Evolutionary conservation across 2,888 invertebrate genomes (phyloP), one percentile per base, ranked within the genome.

Genomic region (Drosophila kokeensis): DNA sequence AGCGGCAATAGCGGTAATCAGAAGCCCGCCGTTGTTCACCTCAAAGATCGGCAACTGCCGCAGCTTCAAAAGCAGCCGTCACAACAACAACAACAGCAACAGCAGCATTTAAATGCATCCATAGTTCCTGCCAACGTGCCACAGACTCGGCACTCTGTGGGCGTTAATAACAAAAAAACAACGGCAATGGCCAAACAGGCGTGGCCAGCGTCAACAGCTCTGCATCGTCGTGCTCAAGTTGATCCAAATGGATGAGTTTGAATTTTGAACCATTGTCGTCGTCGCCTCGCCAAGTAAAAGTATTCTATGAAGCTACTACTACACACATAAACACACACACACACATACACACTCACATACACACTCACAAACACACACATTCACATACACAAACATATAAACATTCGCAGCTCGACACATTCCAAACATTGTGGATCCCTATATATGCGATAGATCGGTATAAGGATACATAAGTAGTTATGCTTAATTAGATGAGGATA

Each of bases 181-280:
- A 57, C 57, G 67, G 38, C 76, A 78, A 60, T 78, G 66, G 71
- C 79, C 73, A 87, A 82, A 59, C 82, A 83, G 66, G 67, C 83
- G 48, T 85, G 85, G 81, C 83, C 80, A 59, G 77, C 81, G 64
- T 69, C 81, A 61, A 74, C 77, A 55, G 80, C 78, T 15, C 76
- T 87, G 81, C 90, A 92, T 83, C 91, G 92, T 55, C 89, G 91
- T 57, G 91, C 93, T 59, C 92, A 93, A 73, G 92, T 93, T 53
- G 93, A 93, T 85, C 93, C 93, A 42, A 93, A 93, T 75, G 93
- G 93, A 79, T 93, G 91, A 91, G 75, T 18, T 27, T 30, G 30
- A 53, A 49, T 38, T 21, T 11, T 40, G 11, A 21, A 55, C 8
- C 54, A 52, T 55, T 65, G 53, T 64, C 29, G 59, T 79, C 36